A percentile compares a stretch with the other conserved stretches of the same genome.
Conservation (phyloP, 2,113 vertebrate species). For the Gallinago undulata region DNA sequence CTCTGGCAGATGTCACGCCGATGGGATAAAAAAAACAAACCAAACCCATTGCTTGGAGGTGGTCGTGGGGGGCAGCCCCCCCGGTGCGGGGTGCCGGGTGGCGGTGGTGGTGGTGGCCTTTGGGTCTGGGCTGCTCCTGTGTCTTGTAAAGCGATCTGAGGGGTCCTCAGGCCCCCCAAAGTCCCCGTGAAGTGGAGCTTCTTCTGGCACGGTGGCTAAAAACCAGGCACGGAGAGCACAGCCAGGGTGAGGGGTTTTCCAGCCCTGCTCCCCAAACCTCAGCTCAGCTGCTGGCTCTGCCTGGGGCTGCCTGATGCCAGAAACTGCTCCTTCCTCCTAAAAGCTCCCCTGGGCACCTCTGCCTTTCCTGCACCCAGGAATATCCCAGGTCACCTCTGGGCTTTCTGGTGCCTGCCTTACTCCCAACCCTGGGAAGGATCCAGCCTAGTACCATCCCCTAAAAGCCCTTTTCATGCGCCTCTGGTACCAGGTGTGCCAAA, state of each 20-base stretch:
- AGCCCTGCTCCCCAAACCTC: fast-evolving
- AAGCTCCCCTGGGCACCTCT: neutral
- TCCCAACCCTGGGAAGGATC: neutral
- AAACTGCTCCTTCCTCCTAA: neutral
- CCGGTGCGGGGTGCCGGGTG: fast-evolving
- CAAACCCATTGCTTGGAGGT: neutral
- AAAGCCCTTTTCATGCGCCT: fast-evolving
- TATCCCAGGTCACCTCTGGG: neutral
- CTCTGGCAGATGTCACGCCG: neutral
- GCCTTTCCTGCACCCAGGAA: fast-evolving
- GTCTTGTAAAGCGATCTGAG: fast-evolving
- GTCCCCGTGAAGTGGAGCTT: neutral
- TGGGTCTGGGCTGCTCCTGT: neutral
- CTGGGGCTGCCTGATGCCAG: neutral
- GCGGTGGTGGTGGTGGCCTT: neutral
- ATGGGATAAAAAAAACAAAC: neutral
- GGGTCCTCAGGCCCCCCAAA: neutral
- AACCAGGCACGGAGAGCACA: fast-evolving
- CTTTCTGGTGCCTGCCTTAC: neutral
- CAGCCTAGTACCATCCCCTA: neutral
- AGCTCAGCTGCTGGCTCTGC: neutral
- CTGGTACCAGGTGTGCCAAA: neutral
- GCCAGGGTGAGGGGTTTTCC: neutral
- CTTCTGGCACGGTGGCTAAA: fast-evolving
- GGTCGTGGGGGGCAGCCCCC: neutral